A percentile compares a stretch with the other conserved stretches of the same genome.
Evolutionary conservation across 2,113 vertebrate species (phyloP).

Genomic region (Cynocephalus volans): DNA sequence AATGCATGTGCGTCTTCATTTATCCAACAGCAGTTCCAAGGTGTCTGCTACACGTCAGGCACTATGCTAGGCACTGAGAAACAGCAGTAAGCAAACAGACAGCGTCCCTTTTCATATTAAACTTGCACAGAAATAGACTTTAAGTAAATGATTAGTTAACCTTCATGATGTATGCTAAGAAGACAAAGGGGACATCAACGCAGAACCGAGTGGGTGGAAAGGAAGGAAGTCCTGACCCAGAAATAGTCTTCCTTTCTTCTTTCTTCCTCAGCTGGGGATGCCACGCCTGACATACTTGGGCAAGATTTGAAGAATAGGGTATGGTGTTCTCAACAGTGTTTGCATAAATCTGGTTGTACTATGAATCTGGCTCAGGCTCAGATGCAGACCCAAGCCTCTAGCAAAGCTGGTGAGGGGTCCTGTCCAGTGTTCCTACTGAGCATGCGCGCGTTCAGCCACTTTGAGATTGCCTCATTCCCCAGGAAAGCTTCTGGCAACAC

Average conservation of each 20-base stretch:
- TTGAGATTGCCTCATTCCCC: not conserved
- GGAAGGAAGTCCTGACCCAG: not conserved
- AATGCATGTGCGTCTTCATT: fast-evolving
- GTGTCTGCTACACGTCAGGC: not conserved
- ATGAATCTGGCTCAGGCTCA: not conserved
- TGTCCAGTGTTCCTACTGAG: not conserved
- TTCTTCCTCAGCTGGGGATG: not conserved
- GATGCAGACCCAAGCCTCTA: not conserved
- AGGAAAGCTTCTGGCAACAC: not conserved
- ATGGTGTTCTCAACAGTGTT: not conserved
- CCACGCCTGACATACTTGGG: not conserved
- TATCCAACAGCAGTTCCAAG: not conserved
- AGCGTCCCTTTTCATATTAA: not conserved
- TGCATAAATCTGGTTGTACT: not conserved
- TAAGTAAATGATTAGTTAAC: not conserved
- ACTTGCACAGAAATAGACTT: not conserved
- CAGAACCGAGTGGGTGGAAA: not conserved
- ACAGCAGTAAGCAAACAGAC: not conserved
- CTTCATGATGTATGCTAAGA: not conserved
- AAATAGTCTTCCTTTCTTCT: not conserved
- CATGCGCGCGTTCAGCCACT: fast-evolving
- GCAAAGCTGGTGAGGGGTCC: not conserved
- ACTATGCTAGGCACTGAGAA: not conserved
- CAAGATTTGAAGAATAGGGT: not conserved
- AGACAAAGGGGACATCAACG: not conserved